A percentile compares a stretch with the other conserved stretches of the same genome.
These are phyloP conservation scores for Noctua janthina DNA, from an alignment of 2,888 invertebrate species.

Conservation along the genomic window DNA sequence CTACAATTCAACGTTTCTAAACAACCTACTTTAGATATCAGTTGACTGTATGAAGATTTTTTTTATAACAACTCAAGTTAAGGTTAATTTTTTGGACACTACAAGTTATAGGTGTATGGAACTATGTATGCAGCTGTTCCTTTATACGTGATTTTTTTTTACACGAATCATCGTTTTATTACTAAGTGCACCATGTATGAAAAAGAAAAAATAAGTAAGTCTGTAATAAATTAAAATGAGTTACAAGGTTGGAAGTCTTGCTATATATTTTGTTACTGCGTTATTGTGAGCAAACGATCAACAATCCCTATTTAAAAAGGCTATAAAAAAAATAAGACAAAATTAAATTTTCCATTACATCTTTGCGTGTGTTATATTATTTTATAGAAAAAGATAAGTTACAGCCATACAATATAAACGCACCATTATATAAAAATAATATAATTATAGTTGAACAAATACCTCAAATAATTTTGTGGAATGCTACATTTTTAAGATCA, in stretches of 20 bases:
- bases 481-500: constrained; percentile 40
- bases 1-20: constrained; percentile 50
- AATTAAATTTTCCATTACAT: constrained; percentile 42
- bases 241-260: constrained; percentile 4
- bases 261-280: constrained; percentile 5
- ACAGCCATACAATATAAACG: constrained; percentile 74
- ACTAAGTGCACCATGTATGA: neutral
- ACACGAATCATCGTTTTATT: constrained; percentile 9
- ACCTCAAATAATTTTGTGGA: constrained; percentile 66
- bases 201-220: neutral
- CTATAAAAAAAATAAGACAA: constrained; percentile 56
- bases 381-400: constrained; percentile 74
- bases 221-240: neutral
- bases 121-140: neutral
- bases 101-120: constrained; percentile 3
- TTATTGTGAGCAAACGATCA: constrained; percentile 40
- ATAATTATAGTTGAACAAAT: constrained; percentile 52
- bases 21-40: constrained; percentile 31
- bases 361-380: constrained; percentile 62
- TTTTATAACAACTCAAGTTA: neutral
- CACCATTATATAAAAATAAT: constrained; percentile 68
- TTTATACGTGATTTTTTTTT: neutral
- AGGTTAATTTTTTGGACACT: neutral
- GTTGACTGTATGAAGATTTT: constrained; percentile 12
- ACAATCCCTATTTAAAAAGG: constrained; percentile 32